Percentiles rank a stretch among this genome's conserved stretches.
phyloP scores from a whole-genome alignment of 2,797 vertebrate species.

The Enteromius fasciolatus region DNA sequence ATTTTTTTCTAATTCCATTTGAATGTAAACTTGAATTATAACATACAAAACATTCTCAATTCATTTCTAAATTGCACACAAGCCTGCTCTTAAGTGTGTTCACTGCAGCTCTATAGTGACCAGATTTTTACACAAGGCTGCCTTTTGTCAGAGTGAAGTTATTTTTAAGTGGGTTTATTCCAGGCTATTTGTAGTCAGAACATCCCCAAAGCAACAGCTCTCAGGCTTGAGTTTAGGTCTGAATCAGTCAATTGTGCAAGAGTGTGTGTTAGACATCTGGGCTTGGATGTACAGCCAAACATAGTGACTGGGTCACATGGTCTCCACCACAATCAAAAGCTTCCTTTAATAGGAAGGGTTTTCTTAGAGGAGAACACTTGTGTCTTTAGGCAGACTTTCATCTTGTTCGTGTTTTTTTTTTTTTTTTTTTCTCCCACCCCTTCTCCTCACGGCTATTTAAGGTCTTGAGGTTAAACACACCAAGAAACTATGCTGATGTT shows the following conservation, averaged over 20 bases:
- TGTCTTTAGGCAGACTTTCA: constrained; percentile 51
- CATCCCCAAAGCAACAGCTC: constrained; percentile 41
- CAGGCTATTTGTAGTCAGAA: constrained; percentile 50
- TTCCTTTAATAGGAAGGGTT: constrained; percentile 45
- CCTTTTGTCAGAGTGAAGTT: constrained; percentile 19
- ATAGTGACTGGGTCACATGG: constrained; percentile 55
- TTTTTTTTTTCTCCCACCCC: not conserved
- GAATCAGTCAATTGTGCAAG: constrained; percentile 47
- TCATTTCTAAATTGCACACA: not conserved
- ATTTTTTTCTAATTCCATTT: not conserved
- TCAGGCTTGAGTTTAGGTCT: constrained; percentile 38
- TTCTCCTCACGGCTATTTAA: constrained; percentile 9
- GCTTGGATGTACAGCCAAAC: constrained; percentile 31
- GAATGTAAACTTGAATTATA: not conserved
- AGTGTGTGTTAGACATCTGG: constrained; percentile 27
- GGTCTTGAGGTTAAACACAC: constrained; percentile 41
- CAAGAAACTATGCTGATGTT: constrained; percentile 22
- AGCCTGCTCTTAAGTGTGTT: constrained; percentile 14
- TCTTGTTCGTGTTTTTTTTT: constrained; percentile 2
- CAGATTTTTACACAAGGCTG: constrained; percentile 23
- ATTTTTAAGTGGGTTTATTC: constrained; percentile 44
- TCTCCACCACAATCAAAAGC: constrained; percentile 25
- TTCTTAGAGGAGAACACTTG: constrained; percentile 48
- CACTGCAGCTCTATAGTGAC: not conserved
- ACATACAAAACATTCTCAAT: not conserved